phyloP scores from a whole-genome alignment of 2,888 invertebrate genomes.

The Chesias legatella region DNA sequence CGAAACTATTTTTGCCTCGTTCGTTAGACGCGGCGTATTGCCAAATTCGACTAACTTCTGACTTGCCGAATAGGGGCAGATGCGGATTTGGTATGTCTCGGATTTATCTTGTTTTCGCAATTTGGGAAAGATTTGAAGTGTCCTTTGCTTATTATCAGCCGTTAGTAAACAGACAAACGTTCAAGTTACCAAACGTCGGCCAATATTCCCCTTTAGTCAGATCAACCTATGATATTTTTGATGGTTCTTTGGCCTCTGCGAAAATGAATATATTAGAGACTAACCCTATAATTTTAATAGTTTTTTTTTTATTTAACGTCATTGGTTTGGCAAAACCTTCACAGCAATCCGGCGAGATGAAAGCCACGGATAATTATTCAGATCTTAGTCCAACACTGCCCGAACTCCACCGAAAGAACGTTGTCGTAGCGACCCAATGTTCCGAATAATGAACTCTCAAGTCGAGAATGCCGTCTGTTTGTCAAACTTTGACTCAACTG shows the following conservation, averaged over 20 bases:
- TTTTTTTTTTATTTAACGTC: too few relatives aligned
- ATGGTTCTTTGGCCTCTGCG: too few relatives aligned
- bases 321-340: too few relatives aligned
- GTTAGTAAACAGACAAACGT: too few relatives aligned
- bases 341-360: too few relatives aligned
- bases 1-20: conserved; percentile 31
- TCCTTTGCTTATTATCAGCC: too few relatives aligned
- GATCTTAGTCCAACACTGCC: conserved; percentile 19
- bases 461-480: conserved; percentile 34
- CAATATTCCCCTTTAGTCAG: too few relatives aligned
- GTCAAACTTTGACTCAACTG: conserved; percentile 31
- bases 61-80: conserved; percentile 26
- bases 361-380: conserved; percentile 5
- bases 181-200: too few relatives aligned
- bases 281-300: too few relatives aligned
- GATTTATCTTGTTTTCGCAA: conserved; percentile 1
- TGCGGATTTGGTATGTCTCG: conserved; percentile 11
- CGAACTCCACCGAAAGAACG: conserved; percentile 28
- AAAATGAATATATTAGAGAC: too few relatives aligned
- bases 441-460: conserved; percentile 37
- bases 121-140: too few relatives aligned
- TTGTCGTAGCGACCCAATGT: conserved; percentile 32
- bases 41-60: conserved; percentile 34
- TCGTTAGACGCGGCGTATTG: conserved; percentile 35
- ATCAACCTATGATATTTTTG: too few relatives aligned